Base-by-base conservation (phyloP, 2,888 invertebrate genomes). In the Halictus ligatus region DNA sequence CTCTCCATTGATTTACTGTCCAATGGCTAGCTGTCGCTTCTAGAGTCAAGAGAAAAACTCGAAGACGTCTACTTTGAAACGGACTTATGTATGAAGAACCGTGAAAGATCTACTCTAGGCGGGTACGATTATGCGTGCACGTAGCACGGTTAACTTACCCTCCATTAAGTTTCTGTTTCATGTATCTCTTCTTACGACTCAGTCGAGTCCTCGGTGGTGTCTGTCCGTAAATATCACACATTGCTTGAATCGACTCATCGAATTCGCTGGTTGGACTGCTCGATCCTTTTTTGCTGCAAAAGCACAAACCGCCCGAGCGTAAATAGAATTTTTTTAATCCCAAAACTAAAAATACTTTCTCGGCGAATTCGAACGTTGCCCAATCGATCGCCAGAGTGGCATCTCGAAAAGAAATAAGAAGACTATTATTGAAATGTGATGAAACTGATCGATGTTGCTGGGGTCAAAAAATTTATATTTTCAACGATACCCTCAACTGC, bases 161-260 rank as follows among this genome's bases (percentile, higher is more conserved):
- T 92, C 96, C 96, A 94, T 97, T 97, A 89, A 96, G 96, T 92
- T 97, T 96, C 79, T 95, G 95, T 89, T 95, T 96, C 89, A 95
- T 95, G 89, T 96, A 96, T 50, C 95, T 95, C 89, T 95, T 95
- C 89, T 96, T 96, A 71, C 96, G 94, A 86, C 94, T 94, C 92
- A 97, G 96, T 92, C 97, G 96, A 76, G 97, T 97, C 88, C 98
- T 96, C 0, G 98, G 98, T n/a, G 98, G 98, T 72, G 98, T 98
- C 93, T 96, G 97, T 78, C 98, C 97, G 89, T 97, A 97, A 87
- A 97, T 96, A 92, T 97, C 98, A 76, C 92, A 93, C 92, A 93
- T 93, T 74, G 89, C 92, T 67, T 93, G 92, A 40, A 94, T 84
- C 69, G 91, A 89, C 73, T 93, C 93, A 58, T 94, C 93, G 43